Percentiles rank a stretch among this genome's conserved stretches.
These are phyloP conservation scores for Mormyrus lacerda DNA, from an alignment of 2,113 vertebrate species.

Conservation along the genomic window DNA sequence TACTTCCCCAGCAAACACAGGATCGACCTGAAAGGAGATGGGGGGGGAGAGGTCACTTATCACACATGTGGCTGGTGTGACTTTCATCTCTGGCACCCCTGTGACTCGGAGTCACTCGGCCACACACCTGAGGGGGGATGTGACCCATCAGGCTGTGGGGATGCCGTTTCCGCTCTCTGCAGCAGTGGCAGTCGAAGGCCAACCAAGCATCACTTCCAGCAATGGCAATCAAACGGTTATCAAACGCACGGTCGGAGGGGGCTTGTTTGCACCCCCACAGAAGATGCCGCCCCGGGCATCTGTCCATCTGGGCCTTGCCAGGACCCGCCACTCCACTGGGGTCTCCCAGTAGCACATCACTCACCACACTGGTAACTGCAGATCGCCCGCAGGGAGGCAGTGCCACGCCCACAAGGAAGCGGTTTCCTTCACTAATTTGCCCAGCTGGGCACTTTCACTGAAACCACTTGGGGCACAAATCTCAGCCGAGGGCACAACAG, in stretches of 20 bases:
- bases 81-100: conserved; percentile 3
- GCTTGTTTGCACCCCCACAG: not conserved
- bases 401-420: not conserved
- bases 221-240: not conserved
- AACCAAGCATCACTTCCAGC: not conserved
- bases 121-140: not conserved
- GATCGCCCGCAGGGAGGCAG: not conserved
- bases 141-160: not conserved
- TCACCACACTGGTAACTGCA: not conserved
- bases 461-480: not conserved
- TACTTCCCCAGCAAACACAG: conserved; percentile 65
- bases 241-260: not conserved
- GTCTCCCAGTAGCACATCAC: not conserved
- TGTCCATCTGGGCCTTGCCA: not conserved
- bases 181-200: not conserved
- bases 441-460: not conserved
- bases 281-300: not conserved
- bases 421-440: not conserved
- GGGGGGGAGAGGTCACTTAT: not conserved
- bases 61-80: conserved; percentile 8
- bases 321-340: not conserved
- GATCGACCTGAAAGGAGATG: conserved; percentile 69
- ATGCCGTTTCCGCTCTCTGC: not conserved
- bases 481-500: not conserved
- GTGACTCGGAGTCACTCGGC: not conserved